phyloP scores from a whole-genome alignment of 2,888 invertebrate species.

The Euclidia mi region DNA sequence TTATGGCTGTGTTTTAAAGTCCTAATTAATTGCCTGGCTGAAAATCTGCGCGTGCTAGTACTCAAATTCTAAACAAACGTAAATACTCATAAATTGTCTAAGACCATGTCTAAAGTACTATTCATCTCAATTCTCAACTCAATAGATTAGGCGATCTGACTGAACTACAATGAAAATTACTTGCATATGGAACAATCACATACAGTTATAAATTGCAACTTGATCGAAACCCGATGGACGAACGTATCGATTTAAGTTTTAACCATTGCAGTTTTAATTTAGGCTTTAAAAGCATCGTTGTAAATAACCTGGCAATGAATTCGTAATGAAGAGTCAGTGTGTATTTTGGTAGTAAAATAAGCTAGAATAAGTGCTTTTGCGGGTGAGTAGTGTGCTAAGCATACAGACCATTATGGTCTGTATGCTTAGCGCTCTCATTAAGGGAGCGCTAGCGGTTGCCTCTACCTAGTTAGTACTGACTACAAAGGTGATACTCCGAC shows the following conservation, averaged over 20 bases:
- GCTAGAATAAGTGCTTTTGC: constrained; percentile 11
- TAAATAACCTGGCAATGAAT: constrained; percentile 20
- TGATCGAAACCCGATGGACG: constrained; percentile 15
- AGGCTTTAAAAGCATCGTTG: neutral
- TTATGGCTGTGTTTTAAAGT: no score
- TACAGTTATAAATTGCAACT: constrained; percentile 41
- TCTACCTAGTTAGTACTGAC: constrained; percentile 46
- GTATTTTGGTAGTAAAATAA: constrained; percentile 5
- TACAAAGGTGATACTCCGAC: constrained; percentile 34
- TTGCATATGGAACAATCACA: constrained; percentile 47
- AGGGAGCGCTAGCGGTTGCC: constrained; percentile 33
- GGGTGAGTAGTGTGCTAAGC: constrained; percentile 32
- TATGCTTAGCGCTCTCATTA: constrained; percentile 49
- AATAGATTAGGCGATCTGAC: no score
- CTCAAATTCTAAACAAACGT: no score
- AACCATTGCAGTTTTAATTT: constrained; percentile 28
- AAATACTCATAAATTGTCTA: no score
- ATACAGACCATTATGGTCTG: constrained; percentile 36
- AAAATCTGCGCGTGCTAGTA: no score
- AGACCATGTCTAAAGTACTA: no score
- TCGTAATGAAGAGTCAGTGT: neutral
- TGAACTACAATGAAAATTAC: no score
- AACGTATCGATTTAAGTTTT: neutral
- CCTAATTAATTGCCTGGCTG: no score
- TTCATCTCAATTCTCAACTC: no score